Evolutionary conservation across 2,888 invertebrate species (phyloP), one percentile per base, ranked within the genome.

Genomic region (Microplitis manilae): DNA sequence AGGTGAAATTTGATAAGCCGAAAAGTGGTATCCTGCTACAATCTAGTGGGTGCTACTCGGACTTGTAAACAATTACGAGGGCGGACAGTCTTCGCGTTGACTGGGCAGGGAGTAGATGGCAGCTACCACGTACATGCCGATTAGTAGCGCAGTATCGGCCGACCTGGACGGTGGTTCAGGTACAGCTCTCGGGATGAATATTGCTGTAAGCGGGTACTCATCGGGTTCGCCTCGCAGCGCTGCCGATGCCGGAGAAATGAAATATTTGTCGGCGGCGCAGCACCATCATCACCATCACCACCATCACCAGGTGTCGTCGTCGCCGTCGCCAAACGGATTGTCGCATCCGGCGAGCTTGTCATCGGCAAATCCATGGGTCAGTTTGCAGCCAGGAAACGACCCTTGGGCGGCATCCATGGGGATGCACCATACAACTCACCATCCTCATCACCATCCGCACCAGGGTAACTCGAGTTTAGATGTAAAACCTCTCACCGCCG

Each of bases 121-220:
- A 94, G 96, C 97, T 93, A 96, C 97, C 92, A 95, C 96, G 92
- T 97, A 97, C 93, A 95, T 97, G 94, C 93, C 93, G 90, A 94
- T 96, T 91, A 93, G 93, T 91, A 93, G 93, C 91, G 92, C 92
- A 89, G 93, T 93, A 87, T 94, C 95, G 91, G 94, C 95, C 91
- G 96, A 96, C 90, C 90, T 93, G 90, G 93, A 93, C 92, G 92
- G 93, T 89, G 92, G 93, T 86, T 87, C 88, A 82, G 89, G 90
- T 89, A 92, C 93, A 90, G 92, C 92, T 84, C 93, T 95, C 90
- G 95, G 95, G 89, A 92, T 92, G 92, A 94, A 92, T 89, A 92
- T 94, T 91, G 92, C 94, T 89, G 90, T 90, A 81, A 94, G 95
- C 91, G 95, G 95, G 90, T 96, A 96, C 90, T 91, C 92, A 78